phyloP scores from a whole-genome alignment of 92 coral and sea anemone species.

The Heliopora coerulea region DNA sequence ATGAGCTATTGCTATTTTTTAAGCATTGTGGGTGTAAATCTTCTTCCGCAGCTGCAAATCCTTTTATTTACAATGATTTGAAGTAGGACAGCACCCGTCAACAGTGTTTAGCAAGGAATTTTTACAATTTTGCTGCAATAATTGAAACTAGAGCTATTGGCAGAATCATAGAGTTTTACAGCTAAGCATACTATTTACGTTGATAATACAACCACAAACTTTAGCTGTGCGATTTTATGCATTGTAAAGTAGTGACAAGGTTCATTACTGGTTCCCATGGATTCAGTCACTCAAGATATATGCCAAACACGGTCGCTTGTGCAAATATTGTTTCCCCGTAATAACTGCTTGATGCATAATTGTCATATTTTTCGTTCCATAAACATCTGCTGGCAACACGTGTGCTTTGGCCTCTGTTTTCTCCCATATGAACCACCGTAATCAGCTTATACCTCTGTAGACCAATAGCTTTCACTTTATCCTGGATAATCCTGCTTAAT shows the following conservation, averaged over 20 bases:
- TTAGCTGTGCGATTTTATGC: neutral
- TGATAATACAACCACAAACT: neutral
- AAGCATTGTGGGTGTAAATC: no score
- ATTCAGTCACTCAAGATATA: slow-evolving; percentile 48
- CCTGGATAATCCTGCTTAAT: slow-evolving; percentile 56
- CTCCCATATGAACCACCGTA: slow-evolving; percentile 65
- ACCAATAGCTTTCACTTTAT: slow-evolving; percentile 59
- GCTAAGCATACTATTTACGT: neutral
- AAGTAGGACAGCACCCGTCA: no score
- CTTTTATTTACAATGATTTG: no score
- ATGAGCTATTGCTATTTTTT: no score
- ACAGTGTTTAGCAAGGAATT: no score
- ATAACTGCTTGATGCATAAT: slow-evolving; percentile 58
- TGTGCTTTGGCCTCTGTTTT: slow-evolving; percentile 59
- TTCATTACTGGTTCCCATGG: slow-evolving; percentile 20
- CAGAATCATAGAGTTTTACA: no score
- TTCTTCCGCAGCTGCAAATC: no score
- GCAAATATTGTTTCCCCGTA: slow-evolving; percentile 56
- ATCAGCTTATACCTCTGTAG: slow-evolving; percentile 54
- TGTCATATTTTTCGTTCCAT: slow-evolving; percentile 71
- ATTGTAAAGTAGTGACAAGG: neutral
- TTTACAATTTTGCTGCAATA: no score
- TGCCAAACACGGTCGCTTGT: slow-evolving; percentile 67
- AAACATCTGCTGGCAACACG: slow-evolving; percentile 66
- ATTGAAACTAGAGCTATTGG: no score